Percentiles rank a stretch among this genome's conserved stretches.
Evolutionary conservation across 2,113 vertebrate genomes (phyloP).

Genomic region (Trichomycterus rosablanca): DNA sequence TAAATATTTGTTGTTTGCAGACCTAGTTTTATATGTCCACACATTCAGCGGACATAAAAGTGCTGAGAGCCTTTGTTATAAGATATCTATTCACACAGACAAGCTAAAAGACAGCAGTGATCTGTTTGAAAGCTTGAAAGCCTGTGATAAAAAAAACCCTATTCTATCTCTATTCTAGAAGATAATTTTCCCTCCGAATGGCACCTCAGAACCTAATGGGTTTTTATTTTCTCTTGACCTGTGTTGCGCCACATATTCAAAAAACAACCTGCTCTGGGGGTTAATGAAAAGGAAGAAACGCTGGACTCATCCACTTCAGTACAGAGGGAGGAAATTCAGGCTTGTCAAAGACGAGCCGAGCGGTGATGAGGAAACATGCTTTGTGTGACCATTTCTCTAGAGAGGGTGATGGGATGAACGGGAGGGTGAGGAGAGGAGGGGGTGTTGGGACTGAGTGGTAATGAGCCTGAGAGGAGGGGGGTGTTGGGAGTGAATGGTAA

Average conservation of each 20-base stretch:
- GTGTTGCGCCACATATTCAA: slow-evolving; percentile 22
- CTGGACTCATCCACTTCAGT: slow-evolving; percentile 19
- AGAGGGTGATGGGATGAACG: slow-evolving; percentile 24
- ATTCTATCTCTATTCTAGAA: too few relatives aligned
- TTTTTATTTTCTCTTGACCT: slow-evolving; percentile 27
- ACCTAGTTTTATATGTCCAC: too few relatives aligned
- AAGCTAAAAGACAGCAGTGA: slow-evolving; percentile 19
- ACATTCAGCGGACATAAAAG: slow-evolving; percentile 8
- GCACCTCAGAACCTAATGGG: slow-evolving; percentile 21
- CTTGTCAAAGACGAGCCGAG: slow-evolving; percentile 40
- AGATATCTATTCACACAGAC: slow-evolving; percentile 11
- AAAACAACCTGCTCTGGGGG: slow-evolving; percentile 37
- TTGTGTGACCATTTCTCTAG: slow-evolving; percentile 41
- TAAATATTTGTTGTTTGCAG: background rate
- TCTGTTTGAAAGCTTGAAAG: slow-evolving; percentile 26
- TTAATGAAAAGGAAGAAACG: slow-evolving; percentile 29
- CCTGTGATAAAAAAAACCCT: background rate
- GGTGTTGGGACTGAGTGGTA: slow-evolving; percentile 9
- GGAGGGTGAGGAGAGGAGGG: slow-evolving; percentile 2
- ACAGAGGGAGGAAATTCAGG: slow-evolving; percentile 35
- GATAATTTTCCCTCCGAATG: slow-evolving; percentile 9
- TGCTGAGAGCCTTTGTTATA: slow-evolving; percentile 15
- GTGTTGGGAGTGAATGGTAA: slow-evolving; percentile 12
- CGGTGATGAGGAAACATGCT: slow-evolving; percentile 28
- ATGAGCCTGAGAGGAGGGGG: slow-evolving; percentile 18